Conservation (phyloP, 2,888 invertebrate species). For the Tholera decimalis region DNA sequence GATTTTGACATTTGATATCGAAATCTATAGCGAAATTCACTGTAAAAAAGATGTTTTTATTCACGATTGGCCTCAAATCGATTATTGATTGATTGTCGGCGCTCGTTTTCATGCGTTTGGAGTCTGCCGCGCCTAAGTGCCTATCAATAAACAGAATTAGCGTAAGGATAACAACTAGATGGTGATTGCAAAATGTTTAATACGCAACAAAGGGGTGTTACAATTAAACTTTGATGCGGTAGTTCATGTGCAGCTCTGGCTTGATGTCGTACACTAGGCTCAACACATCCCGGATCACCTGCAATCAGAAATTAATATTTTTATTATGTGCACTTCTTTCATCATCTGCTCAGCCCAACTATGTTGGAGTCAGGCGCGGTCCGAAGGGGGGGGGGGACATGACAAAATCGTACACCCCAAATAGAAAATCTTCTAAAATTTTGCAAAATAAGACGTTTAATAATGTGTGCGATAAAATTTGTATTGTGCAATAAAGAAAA, state of each 20-base stretch:
- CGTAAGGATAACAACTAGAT: constrained; percentile 77
- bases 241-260: constrained; percentile 98
- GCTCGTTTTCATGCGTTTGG: constrained; percentile 37
- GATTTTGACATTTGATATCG: constrained; percentile 23
- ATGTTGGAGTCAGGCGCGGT: too few relatives aligned
- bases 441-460: too few relatives aligned
- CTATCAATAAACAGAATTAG: constrained; percentile 64
- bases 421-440: too few relatives aligned
- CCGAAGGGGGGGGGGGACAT: too few relatives aligned
- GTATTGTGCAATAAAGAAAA: too few relatives aligned
- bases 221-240: constrained; percentile 84
- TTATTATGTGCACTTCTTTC: neutral
- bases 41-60: constrained; percentile 56
- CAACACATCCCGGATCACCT: constrained; percentile 96
- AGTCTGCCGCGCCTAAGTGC: constrained; percentile 68
- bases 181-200: constrained; percentile 69
- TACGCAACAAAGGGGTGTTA: constrained; percentile 61
- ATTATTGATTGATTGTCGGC: constrained; percentile 34
- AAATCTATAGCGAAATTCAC: constrained; percentile 29
- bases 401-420: too few relatives aligned
- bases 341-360: neutral
- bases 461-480: too few relatives aligned
- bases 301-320: constrained; percentile 66
- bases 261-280: constrained; percentile 97
- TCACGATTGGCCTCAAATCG: constrained; percentile 59